A percentile compares a stretch with the other conserved stretches of the same genome.
Conservation (phyloP, 2,888 invertebrate species). For the Mimumesa dahlbomi region DNA sequence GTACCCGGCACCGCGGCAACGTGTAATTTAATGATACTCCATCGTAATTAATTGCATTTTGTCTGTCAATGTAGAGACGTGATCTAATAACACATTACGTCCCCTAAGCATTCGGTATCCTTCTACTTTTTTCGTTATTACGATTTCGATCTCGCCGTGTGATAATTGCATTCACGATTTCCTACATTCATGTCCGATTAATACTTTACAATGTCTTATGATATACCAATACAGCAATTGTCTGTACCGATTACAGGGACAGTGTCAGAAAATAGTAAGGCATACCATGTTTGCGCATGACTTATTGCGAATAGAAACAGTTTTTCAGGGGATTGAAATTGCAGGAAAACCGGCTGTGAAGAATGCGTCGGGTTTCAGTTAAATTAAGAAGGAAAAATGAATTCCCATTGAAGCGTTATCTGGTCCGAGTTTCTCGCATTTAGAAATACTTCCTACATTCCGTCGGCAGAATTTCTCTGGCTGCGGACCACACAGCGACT, state of each 20-base stretch:
- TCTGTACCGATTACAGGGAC: too few species aligned
- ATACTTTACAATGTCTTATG: too few species aligned
- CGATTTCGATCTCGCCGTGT: too few species aligned
- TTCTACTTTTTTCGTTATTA: too few species aligned
- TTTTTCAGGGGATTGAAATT: too few species aligned
- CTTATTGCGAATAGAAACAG: too few species aligned
- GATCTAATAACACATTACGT: constrained; percentile 15
- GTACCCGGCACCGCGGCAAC: constrained; percentile 23
- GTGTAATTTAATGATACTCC: constrained; percentile 54
- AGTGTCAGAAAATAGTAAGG: too few species aligned
- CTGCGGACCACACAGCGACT: constrained; percentile 23
- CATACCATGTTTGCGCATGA: too few species aligned
- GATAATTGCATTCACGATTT: too few species aligned
- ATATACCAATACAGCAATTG: too few species aligned
- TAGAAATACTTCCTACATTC: constrained; percentile 24
- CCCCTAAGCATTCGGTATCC: constrained; percentile 1
- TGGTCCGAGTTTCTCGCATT: constrained; percentile 11
- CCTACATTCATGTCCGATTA: too few species aligned
- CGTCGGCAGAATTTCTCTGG: constrained; percentile 24
- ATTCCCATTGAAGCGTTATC: constrained; percentile 3
- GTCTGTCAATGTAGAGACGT: neutral
- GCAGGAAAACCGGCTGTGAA: neutral
- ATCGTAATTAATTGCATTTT: constrained; percentile 54
- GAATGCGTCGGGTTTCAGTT: neutral
- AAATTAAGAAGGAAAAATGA: neutral